phyloP scores from a whole-genome alignment of 2,113 vertebrate genomes.

The Gymnobelideus leadbeateri region DNA sequence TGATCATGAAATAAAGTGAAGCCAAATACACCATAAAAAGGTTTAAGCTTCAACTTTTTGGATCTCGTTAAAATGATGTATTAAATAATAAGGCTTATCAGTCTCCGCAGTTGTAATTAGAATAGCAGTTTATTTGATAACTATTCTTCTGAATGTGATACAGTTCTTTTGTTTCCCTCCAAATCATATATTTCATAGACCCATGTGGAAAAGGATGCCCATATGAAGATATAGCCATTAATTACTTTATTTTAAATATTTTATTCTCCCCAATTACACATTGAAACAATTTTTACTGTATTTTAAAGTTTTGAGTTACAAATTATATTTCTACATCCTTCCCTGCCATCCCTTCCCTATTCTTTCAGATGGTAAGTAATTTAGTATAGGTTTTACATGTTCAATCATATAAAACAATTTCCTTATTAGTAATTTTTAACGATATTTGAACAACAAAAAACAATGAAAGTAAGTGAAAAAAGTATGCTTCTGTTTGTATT shows the following conservation, averaged over 20 bases:
- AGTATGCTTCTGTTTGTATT: no score
- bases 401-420: no score
- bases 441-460: no score
- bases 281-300: no score
- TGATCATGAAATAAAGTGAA: constrained; percentile 10
- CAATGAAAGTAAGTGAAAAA: no score
- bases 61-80: constrained; percentile 36
- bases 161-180: constrained; percentile 29
- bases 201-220: constrained; percentile 65
- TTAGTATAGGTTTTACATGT: no score
- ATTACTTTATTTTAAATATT: constrained; percentile 50
- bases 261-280: no score
- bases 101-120: constrained; percentile 35
- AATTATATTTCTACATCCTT: no score
- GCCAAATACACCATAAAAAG: constrained; percentile 33
- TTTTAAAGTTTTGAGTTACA: no score
- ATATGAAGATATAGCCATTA: constrained; percentile 74
- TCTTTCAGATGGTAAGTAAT: no score
- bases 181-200: neutral
- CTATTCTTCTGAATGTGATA: constrained; percentile 42
- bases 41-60: constrained; percentile 49
- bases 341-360: no score
- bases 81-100: constrained; percentile 43
- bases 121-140: constrained; percentile 59
- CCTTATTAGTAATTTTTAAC: no score